Evolutionary conservation across 2,113 vertebrate genomes (phyloP), one percentile per base, ranked within the genome.

Genomic region (Seriola dumerili): DNA sequence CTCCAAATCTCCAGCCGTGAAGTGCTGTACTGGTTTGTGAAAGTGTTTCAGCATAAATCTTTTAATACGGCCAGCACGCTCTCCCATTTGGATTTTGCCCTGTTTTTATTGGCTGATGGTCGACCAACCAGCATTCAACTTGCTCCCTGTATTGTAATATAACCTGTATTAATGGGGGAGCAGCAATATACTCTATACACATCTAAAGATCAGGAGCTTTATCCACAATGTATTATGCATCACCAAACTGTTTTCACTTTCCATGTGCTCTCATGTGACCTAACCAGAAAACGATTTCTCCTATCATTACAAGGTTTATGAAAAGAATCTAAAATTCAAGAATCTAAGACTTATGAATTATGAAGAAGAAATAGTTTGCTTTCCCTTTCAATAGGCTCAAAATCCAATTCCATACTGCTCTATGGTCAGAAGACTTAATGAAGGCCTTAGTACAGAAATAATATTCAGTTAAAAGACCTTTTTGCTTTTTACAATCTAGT

Each of bases 21-120:
- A 73, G 57, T 64, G 44, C 55, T 81, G 77, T 36, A 72, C 52
- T 72, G 52, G 66, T 80, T 82, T 84, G 69, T 64, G 59, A 76
- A 73, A 70, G 71, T 78, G 67, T 81, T 83, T 63, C 54, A 54
- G 48, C 61, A 75, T 84, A 76, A 85, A 87, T 91, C 80, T 85
- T 87, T 90, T 90, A 84, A 89, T 88, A 9, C 4, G 5, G 32
- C 65, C 32, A 55, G 8, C 69, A 78, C 14, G 50, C 12, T 75
- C 81, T 70, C 13, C 48, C 36, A n/a, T 86, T 85, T 72, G 78
- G 55, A 70, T 63, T 80, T 68, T 78, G 57, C 29, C 65, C 50
- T 19, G 29, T 81, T 82, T 77, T 78, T 52, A 80, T 80, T 83
- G 68, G 68, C 69, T 70, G 42, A 21, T 6, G 2, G 32, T 58